Base-by-base conservation (phyloP, 2,797 vertebrate genomes). In the Discoglossus pictus region DNA sequence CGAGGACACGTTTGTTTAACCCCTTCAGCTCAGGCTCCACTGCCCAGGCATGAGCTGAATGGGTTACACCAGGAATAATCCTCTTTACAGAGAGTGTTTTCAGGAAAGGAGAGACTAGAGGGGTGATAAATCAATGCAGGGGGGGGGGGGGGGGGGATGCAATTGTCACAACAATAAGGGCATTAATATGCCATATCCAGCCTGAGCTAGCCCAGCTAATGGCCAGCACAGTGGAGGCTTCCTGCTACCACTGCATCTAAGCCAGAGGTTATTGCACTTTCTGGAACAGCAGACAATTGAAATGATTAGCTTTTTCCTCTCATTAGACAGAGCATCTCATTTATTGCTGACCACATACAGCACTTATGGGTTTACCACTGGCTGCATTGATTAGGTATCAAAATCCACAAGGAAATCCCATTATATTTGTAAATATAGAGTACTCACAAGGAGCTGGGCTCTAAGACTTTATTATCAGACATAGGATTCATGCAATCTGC, bases 1-100 rank as follows among this genome's bases (percentile, higher is more conserved):
- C 55, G 8, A 42, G 68, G 61, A 53, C 61, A 63, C 38, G 36
- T 71, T 25, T 48, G 52, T 42, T 71, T 71, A 71, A 71, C 68
- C 53, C 67, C 42, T 51, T 10, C 16, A 20, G n/a, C n/a, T n/a
- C n/a, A n/a, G n/a, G n/a, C 17, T 18, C 2, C 34, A 24, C 34
- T 44, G 48, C 36, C 51, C 59, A 70, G 42, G 42, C 27, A 34
- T 13, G 43, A 18, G 12, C 34, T 48, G 60, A 40, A 27, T 39
- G 40, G 27, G 24, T 54, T 55, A 35, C 11, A n/a, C 12, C 17
- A 9, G 39, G 43, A 8, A 43, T 27, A 64, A 27, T 21, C 43
- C 40, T 56, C 42, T 61, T 21, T 54, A 1, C 11, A 12, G 13
- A 67, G 34, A 56, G 20, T 55, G 52, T 56, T 50, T 56, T 25